These are phyloP conservation scores for Lindbergichthys nudifrons DNA, from an alignment of 2,797 vertebrate genomes.

Conservation along the genomic window DNA sequence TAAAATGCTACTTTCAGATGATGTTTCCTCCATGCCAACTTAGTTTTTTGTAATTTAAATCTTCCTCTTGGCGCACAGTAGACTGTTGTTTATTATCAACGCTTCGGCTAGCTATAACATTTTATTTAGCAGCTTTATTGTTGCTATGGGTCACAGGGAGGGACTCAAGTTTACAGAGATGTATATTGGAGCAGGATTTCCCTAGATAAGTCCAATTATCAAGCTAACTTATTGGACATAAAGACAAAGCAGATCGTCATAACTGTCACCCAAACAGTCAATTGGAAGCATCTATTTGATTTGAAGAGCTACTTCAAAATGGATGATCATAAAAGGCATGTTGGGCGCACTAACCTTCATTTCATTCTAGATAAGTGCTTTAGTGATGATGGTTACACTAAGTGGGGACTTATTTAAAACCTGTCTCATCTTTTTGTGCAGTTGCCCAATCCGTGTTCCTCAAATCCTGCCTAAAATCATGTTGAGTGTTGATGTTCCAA, in stretches of 20 bases:
- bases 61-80: background rate
- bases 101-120: background rate
- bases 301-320: conserved; percentile 11
- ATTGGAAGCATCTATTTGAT: conserved; percentile 11
- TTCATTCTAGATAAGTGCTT: conserved; percentile 20
- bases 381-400: conserved; percentile 10
- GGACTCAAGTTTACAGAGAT: background rate
- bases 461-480: background rate
- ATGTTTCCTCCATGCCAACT: background rate
- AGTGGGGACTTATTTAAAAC: conserved; percentile 4
- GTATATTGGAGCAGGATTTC: background rate
- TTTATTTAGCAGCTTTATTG: background rate
- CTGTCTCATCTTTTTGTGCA: background rate
- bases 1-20: background rate
- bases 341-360: background rate
- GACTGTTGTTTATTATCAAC: background rate
- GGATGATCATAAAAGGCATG: background rate
- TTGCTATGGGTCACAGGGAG: background rate
- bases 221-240: background rate
- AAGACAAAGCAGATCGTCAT: conserved; percentile 16
- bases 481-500: background rate
- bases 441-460: background rate
- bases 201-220: conserved; percentile 1
- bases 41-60: background rate
- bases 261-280: background rate